Evolutionary conservation across 2,797 vertebrate genomes (phyloP).

Genomic region (Scleropages formosus): DNA sequence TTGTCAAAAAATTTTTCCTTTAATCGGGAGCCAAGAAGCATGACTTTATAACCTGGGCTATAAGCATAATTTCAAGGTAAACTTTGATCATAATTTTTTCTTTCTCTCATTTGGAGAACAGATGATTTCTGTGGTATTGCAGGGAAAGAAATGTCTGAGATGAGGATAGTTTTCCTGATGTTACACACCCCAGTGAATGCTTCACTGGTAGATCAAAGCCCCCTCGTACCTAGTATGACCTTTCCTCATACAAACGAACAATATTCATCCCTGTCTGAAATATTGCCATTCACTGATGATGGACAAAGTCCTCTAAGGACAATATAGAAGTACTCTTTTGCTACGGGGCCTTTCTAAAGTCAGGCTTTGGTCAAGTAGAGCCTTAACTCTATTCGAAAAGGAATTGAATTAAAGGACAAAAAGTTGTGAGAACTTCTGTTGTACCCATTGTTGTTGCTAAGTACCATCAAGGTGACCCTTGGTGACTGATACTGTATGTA

Average conservation of each 20-base stretch:
- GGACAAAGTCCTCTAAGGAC: slow-evolving; percentile 23
- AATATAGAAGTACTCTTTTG: neutral
- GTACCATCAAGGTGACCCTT: too few species aligned
- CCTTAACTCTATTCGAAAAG: too few species aligned
- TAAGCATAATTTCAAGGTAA: slow-evolving; percentile 41
- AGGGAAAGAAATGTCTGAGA: neutral
- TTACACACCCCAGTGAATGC: slow-evolving; percentile 44
- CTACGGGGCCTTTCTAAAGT: neutral
- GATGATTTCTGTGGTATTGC: slow-evolving; percentile 37
- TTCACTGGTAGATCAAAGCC: slow-evolving; percentile 37
- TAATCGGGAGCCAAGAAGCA: slow-evolving; percentile 19
- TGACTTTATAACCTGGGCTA: slow-evolving; percentile 27
- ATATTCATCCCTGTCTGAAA: slow-evolving; percentile 37
- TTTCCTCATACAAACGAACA: slow-evolving; percentile 12
- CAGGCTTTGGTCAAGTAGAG: neutral
- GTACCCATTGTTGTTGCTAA: neutral
- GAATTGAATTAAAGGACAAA: neutral
- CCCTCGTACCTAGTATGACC: slow-evolving; percentile 20
- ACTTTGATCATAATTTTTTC: slow-evolving; percentile 45
- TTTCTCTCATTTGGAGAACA: slow-evolving; percentile 28
- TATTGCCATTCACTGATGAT: slow-evolving; percentile 32
- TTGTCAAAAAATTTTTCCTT: slow-evolving; percentile 12
- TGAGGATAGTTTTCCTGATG: slow-evolving; percentile 36
- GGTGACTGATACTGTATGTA: too few species aligned
- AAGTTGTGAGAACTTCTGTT: slow-evolving; percentile 10